Percentiles rank a stretch among this genome's conserved stretches.
Evolutionary conservation across 2,888 invertebrate species (phyloP).

Genomic region (Monopis laevigella): DNA sequence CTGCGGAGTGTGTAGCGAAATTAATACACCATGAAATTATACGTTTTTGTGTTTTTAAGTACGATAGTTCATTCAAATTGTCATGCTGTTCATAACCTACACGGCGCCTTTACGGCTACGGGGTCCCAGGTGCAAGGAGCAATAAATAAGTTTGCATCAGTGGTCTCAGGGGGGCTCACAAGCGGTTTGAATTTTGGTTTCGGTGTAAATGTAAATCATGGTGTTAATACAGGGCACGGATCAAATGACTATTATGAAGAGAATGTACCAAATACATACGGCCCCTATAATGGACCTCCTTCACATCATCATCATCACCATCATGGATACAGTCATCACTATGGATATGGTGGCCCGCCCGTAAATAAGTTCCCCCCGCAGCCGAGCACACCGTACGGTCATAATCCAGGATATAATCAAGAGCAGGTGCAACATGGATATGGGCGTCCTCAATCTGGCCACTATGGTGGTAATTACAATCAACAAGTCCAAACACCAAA

Average conservation of each 20-base stretch:
- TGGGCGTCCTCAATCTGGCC: constrained; percentile 12
- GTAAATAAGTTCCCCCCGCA: no score
- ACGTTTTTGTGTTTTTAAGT: constrained; percentile 17
- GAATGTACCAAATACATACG: neutral
- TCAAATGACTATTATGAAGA: neutral
- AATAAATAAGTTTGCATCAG: constrained; percentile 31
- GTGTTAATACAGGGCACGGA: neutral
- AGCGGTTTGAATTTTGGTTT: constrained; percentile 28
- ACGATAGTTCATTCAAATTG: constrained; percentile 22
- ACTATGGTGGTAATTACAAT: no score
- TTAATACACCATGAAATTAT: constrained; percentile 1
- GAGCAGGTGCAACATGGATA: constrained; percentile 12
- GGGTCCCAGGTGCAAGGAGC: constrained; percentile 25
- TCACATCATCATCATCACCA: neutral
- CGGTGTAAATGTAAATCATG: constrained; percentile 21
- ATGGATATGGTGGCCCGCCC: constrained; percentile 7
- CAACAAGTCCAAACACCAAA: no score
- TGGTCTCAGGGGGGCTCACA: constrained; percentile 31
- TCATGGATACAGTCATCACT: neutral
- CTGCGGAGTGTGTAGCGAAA: neutral
- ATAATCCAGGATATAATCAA: constrained; percentile 8
- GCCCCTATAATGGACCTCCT: constrained; percentile 2
- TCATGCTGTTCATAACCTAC: constrained; percentile 21
- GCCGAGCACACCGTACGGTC: neutral
- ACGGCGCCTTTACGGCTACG: constrained; percentile 27